These are phyloP conservation scores for Ooceraea biroi DNA, from an alignment of 1,140 invertebrate genomes.

Conservation along the genomic window DNA sequence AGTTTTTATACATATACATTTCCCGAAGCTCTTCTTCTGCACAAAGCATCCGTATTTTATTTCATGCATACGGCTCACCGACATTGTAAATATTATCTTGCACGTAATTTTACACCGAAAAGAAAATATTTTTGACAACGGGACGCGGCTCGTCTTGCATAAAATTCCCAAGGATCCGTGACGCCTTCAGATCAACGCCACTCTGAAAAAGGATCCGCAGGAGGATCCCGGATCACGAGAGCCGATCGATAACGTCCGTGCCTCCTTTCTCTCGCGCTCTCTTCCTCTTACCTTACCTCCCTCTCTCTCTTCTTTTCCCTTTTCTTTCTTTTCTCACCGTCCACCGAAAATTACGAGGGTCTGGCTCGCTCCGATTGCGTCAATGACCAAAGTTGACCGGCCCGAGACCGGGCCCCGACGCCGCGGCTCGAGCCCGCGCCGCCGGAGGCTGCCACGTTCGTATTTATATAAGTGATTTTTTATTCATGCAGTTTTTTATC, in stretches of 20 bases:
- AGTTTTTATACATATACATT: not conserved
- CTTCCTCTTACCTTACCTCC: not conserved
- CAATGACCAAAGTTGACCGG: slow-evolving; percentile 55
- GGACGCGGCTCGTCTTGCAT: not conserved
- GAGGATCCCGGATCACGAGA: slow-evolving; percentile 15
- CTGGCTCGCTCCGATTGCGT: slow-evolving; percentile 60
- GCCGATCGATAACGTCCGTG: slow-evolving; percentile 58
- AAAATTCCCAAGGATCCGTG: slow-evolving; percentile 31
- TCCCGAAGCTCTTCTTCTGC: not conserved
- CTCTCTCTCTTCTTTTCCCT: not conserved
- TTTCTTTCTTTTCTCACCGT: slow-evolving; percentile 9
- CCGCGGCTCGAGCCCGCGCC: slow-evolving; percentile 33
- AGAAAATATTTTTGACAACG: not conserved
- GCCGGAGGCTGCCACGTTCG: slow-evolving; percentile 62
- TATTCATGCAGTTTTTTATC: slow-evolving; percentile 74
- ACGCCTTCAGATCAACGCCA: slow-evolving; percentile 50
- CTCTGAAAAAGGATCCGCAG: slow-evolving; percentile 41
- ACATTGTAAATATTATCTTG: not conserved
- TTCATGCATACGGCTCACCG: not conserved
- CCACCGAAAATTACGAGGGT: slow-evolving; percentile 55
- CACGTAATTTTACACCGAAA: not conserved
- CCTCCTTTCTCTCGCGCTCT: not conserved
- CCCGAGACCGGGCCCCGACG: slow-evolving; percentile 24
- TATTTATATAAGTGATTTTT: slow-evolving; percentile 79
- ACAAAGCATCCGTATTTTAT: not conserved